These are phyloP conservation scores for Taxidea taxus DNA, from an alignment of 2,113 vertebrate genomes.

Conservation along the genomic window DNA sequence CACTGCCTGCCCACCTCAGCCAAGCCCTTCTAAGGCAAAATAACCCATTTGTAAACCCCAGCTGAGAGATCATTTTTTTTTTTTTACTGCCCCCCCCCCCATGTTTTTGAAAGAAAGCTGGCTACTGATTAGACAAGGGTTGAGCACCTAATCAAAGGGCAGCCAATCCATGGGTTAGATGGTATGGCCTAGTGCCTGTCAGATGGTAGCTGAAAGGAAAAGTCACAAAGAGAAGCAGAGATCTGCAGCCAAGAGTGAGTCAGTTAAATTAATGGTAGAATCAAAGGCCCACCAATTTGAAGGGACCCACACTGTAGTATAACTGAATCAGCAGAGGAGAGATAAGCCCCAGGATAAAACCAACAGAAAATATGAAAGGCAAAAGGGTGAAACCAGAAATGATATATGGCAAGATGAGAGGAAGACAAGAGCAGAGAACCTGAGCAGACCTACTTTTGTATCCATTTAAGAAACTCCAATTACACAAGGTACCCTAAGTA, in stretches of 20 bases:
- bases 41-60: not conserved
- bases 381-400: not conserved
- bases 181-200: not conserved
- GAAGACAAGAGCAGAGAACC: not conserved
- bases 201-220: not conserved
- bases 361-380: not conserved
- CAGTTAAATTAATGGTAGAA: not conserved
- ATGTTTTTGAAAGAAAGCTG: constrained; percentile 18
- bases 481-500: not conserved
- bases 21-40: not conserved
- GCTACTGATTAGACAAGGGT: not conserved
- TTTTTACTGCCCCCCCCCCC: no score
- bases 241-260: not conserved
- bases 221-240: not conserved
- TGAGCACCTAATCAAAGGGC: not conserved
- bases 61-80: not conserved
- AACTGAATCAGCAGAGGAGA: not conserved
- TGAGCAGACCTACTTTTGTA: not conserved
- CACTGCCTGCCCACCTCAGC: not conserved
- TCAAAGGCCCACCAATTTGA: not conserved
- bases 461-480: not conserved
- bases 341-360: not conserved
- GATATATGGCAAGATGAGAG: not conserved
- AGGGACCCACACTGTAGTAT: not conserved
- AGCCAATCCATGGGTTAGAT: not conserved